Evolutionary conservation across 2,113 vertebrate genomes (phyloP).

Genomic region (Lycaon pictus): DNA sequence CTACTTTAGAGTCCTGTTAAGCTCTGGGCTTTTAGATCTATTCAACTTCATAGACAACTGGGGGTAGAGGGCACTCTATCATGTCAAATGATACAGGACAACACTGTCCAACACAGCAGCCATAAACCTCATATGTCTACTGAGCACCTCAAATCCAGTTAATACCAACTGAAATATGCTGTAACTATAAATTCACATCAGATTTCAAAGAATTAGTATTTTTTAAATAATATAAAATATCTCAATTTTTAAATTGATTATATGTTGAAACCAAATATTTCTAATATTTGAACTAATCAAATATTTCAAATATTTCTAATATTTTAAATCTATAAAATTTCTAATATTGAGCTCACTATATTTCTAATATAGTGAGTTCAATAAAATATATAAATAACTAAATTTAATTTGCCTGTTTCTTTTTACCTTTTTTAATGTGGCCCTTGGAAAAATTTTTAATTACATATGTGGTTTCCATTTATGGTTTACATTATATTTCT

Average conservation of each 20-base stretch:
- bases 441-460: background rate
- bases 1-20: background rate
- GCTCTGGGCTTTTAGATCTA: background rate
- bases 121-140: background rate
- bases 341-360: background rate
- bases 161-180: background rate
- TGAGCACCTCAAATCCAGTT: background rate
- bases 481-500: background rate
- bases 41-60: background rate
- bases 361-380: background rate
- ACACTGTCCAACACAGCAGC: background rate
- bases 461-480: background rate
- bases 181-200: background rate
- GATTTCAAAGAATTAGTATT: background rate
- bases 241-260: background rate
- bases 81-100: background rate
- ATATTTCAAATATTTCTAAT: too few relatives aligned
- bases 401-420: background rate
- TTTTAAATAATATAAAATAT: background rate
- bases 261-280: background rate
- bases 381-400: constrained; percentile 12
- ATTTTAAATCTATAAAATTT: too few relatives aligned
- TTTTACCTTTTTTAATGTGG: background rate
- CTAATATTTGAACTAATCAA: background rate
- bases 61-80: background rate